A percentile compares a stretch with the other conserved stretches of the same genome.
Evolutionary conservation across 2,888 invertebrate species (phyloP).

Genomic region (Balanococcus diminutus): DNA sequence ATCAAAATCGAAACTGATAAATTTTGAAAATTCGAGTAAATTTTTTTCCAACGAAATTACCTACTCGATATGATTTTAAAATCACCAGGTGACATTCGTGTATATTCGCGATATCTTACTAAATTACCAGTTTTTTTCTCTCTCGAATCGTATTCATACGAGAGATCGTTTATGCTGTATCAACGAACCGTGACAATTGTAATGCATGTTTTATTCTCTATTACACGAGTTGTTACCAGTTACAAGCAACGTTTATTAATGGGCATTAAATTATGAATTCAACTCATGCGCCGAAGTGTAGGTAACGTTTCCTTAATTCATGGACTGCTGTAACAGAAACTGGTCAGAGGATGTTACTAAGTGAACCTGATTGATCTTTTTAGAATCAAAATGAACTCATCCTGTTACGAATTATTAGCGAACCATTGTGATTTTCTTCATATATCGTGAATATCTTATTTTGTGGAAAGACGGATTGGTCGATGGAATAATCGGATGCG

Average conservation of each 20-base stretch:
- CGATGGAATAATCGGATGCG: background rate
- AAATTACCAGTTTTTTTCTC: background rate
- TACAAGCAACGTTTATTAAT: constrained; percentile 34
- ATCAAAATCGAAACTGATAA: no score
- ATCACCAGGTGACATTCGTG: background rate
- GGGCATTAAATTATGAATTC: constrained; percentile 18
- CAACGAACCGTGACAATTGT: constrained; percentile 21
- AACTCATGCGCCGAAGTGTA: constrained; percentile 20
- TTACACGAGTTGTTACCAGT: constrained; percentile 43
- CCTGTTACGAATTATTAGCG: constrained; percentile 46
- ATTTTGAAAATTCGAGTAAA: background rate
- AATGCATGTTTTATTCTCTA: constrained; percentile 32
- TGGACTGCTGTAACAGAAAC: constrained; percentile 33
- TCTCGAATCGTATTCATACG: background rate
- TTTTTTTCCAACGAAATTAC: background rate
- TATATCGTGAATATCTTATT: background rate
- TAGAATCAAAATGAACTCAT: constrained; percentile 48
- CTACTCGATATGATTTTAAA: background rate
- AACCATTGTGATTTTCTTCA: background rate
- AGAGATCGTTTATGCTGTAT: constrained; percentile 1
- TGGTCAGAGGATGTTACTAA: constrained; percentile 48
- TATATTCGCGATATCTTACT: background rate
- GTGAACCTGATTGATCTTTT: constrained; percentile 49
- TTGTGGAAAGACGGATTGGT: background rate
- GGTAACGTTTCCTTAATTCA: constrained; percentile 48